These are phyloP conservation scores for Galago senegalensis DNA, from an alignment of 2,797 vertebrate species.

Conservation along the genomic window DNA sequence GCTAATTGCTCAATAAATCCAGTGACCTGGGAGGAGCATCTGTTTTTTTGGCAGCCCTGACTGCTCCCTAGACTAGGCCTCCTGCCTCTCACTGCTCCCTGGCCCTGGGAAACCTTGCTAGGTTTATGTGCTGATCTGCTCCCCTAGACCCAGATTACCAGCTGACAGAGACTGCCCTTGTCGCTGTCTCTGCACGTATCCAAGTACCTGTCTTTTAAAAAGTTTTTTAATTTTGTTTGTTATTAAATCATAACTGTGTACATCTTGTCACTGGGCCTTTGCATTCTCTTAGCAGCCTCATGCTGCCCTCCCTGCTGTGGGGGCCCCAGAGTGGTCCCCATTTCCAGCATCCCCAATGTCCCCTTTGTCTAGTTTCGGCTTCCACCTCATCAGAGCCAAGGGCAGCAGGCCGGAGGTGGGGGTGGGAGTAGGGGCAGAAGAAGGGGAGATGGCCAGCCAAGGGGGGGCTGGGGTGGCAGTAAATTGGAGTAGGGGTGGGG, in stretches of 20 bases:
- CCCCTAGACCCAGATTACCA: neutral
- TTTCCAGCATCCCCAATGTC: accelerated
- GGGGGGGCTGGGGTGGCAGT: neutral
- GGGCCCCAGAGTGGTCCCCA: neutral
- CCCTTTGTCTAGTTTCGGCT: neutral
- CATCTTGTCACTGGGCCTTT: accelerated
- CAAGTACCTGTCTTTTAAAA: neutral
- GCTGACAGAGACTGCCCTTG: neutral
- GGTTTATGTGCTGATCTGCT: neutral
- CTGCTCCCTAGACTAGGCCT: neutral
- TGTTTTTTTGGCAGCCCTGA: accelerated
- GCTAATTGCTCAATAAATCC: neutral
- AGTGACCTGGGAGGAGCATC: too few relatives aligned
- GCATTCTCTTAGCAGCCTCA: too few relatives aligned
- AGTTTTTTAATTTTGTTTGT: too few relatives aligned
- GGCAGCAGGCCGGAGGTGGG: neutral
- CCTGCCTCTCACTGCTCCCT: accelerated
- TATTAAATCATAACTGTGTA: too few relatives aligned
- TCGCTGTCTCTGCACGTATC: neutral
- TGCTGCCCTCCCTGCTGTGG: neutral
- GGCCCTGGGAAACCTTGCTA: neutral
- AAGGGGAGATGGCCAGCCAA: neutral
- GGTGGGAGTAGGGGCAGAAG: neutral
- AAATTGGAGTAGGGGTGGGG: neutral
- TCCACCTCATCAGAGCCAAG: neutral